These are phyloP conservation scores for Napeogenes sylphis DNA, from an alignment of 2,888 invertebrate species.

Conservation along the genomic window DNA sequence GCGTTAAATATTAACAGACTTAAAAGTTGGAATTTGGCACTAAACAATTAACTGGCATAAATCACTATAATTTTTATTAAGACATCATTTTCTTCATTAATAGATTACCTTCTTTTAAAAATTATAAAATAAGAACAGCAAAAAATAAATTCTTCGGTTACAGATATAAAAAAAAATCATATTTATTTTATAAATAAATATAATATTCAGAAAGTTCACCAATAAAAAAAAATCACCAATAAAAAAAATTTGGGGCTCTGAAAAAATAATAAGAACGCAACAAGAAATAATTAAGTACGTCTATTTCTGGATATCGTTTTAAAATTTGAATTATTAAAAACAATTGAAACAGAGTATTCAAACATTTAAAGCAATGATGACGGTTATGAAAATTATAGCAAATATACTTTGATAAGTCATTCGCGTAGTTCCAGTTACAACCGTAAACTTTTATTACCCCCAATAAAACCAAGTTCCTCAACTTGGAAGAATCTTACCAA, in stretches of 20 bases:
- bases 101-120: too few species aligned
- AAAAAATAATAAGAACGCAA: too few species aligned
- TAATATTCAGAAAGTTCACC: too few species aligned
- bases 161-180: too few species aligned
- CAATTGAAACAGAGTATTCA: neutral
- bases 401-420: conserved; percentile 35
- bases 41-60: conserved; percentile 10
- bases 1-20: conserved; percentile 43
- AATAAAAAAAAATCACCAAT: too few species aligned
- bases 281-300: too few species aligned
- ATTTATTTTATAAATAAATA: too few species aligned
- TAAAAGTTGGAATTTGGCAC: neutral
- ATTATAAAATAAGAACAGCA: too few species aligned
- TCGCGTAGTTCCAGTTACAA: conserved; percentile 31
- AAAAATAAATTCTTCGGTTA: too few species aligned
- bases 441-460: conserved; percentile 47
- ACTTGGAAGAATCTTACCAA: conserved; percentile 39
- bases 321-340: neutral
- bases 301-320: neutral
- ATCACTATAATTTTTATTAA: neutral
- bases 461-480: conserved; percentile 43
- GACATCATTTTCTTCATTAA: too few species aligned
- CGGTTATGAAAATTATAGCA: conserved; percentile 28
- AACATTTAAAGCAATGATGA: conserved; percentile 18
- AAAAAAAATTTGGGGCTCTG: too few species aligned